A percentile compares a stretch with the other conserved stretches of the same genome.
Evolutionary conservation across 2,797 vertebrate genomes (phyloP).

Genomic region (Typhlichthys subterraneus): DNA sequence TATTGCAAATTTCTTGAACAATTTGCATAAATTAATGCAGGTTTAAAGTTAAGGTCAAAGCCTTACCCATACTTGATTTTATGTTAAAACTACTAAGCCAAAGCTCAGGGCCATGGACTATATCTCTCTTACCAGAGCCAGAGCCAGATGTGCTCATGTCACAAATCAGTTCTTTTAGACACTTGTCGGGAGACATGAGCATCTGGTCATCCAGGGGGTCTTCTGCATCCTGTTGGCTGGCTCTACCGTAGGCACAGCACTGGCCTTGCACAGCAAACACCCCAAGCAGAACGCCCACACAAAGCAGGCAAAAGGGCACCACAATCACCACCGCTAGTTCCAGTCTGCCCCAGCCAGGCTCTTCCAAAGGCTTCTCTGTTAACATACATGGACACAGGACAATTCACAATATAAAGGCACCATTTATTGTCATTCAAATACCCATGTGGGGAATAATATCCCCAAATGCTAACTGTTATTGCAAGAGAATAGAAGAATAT

Average conservation of each 20-base stretch:
- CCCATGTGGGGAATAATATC: neutral
- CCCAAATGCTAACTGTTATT: neutral
- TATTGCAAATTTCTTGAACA: too few species aligned
- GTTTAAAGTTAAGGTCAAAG: too few species aligned
- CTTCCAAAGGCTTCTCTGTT: conserved; percentile 64
- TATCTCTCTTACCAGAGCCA: conserved; percentile 85
- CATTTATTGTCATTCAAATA: too few species aligned
- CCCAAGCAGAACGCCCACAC: conserved; percentile 71
- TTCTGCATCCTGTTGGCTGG: conserved; percentile 82
- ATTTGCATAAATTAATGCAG: too few species aligned
- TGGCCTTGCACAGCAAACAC: conserved; percentile 75
- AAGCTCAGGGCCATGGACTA: neutral
- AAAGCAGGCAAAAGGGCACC: conserved; percentile 83
- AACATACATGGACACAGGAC: conserved; percentile 2
- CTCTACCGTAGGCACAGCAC: conserved; percentile 68
- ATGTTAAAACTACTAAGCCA: neutral
- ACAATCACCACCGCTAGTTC: conserved; percentile 78
- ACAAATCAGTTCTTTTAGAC: conserved; percentile 90
- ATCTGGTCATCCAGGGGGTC: conserved; percentile 85
- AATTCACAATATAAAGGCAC: neutral
- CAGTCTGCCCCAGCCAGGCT: conserved; percentile 70
- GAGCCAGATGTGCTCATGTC: conserved; percentile 96
- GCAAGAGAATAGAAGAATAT: neutral
- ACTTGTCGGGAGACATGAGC: conserved; percentile 82
- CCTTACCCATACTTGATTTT: too few species aligned